Evolutionary conservation across 2,113 vertebrate genomes (phyloP), one percentile per base, ranked within the genome.

Genomic region (Megaleporinus macrocephalus): DNA sequence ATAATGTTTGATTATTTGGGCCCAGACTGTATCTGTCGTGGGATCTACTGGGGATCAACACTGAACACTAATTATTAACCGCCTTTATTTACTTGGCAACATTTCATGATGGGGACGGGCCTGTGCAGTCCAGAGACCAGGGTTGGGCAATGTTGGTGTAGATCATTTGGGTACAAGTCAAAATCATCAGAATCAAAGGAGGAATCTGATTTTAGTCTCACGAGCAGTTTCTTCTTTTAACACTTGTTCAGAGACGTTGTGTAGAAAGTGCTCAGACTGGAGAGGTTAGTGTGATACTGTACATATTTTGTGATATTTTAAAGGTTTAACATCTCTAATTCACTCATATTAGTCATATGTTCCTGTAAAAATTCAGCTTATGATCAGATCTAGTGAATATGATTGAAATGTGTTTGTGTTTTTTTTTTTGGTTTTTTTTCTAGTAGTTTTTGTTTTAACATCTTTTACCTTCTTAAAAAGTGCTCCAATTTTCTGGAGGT

Each of bases 401-500:
- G 36, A 53, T 53, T 53, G 51, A 53, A 47, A 4, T 47, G 44
- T 47, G 44, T 12, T 14, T 47, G 13, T 4, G 3, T 36, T 36
- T 11, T 11, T 44, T 44, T 9, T 44, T 44, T 44, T 44, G 1
- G 5, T 44, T 44, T 44, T 26, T 4, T 7, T 76, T 36, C 27
- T 59, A 80, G 73, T 62, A 80, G 57, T 55, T 57, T 18, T 57
- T 70, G 18, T 79, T 41, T 44, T 49, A 30, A 16, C 51, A 1
- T 77, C 33, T 84, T n/a, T 47, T 49, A n/a, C 14, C 20, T 27
- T 7, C 6, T 7, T 18, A 57, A 61, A 14, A 44, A 51, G 26
- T 78, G 29, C 36, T 69, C 70, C 80, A 66, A 33, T 49, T 81
- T 84, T 80, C 30, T 72, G 49, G 74, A 78, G 33, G n/a, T 69